Evolutionary conservation across 1,140 invertebrate species (phyloP).

Genomic region (Ectropis grisescens): DNA sequence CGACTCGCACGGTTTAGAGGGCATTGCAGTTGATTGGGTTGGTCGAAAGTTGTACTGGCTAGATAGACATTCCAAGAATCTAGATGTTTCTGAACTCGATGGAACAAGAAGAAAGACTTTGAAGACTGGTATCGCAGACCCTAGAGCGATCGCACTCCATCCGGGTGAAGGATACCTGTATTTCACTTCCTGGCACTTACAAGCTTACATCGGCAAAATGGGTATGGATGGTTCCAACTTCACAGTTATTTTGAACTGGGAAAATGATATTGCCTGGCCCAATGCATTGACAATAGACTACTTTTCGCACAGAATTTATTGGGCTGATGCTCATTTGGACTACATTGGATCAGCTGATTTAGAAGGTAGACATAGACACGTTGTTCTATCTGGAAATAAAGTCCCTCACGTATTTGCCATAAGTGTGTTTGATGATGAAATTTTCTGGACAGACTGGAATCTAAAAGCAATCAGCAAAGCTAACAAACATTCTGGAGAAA

Average conservation of each 20-base stretch:
- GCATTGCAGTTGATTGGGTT: slow-evolving; percentile 97
- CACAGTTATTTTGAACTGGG: slow-evolving; percentile 89
- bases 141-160: slow-evolving; percentile 94
- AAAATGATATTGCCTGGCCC: slow-evolving; percentile 97
- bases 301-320: slow-evolving; percentile 94
- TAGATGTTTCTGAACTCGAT: slow-evolving; percentile 93
- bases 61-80: slow-evolving; percentile 94
- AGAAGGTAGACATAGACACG: slow-evolving; percentile 87
- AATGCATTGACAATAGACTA: slow-evolving; percentile 98
- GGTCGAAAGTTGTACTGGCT: slow-evolving; percentile 97
- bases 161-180: slow-evolving; percentile 95
- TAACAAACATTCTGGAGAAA: slow-evolving; percentile 89
- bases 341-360: slow-evolving; percentile 96
- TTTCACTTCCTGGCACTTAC: slow-evolving; percentile 96
- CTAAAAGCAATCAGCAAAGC: slow-evolving; percentile 88
- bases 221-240: slow-evolving; percentile 97
- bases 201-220: slow-evolving; percentile 97
- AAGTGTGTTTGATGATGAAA: slow-evolving; percentile 92
- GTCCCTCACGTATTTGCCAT: slow-evolving; percentile 97
- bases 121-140: slow-evolving; percentile 89
- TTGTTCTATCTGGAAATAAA: slow-evolving; percentile 82
- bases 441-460: slow-evolving; percentile 99
- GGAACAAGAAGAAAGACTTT: slow-evolving; percentile 93
- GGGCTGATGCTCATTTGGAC: slow-evolving; percentile 98
- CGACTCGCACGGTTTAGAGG: slow-evolving; percentile 95